Conservation (phyloP, 37 sponge, comb jelly and placozoan species). For the Aplysina aerophoba region DNA sequence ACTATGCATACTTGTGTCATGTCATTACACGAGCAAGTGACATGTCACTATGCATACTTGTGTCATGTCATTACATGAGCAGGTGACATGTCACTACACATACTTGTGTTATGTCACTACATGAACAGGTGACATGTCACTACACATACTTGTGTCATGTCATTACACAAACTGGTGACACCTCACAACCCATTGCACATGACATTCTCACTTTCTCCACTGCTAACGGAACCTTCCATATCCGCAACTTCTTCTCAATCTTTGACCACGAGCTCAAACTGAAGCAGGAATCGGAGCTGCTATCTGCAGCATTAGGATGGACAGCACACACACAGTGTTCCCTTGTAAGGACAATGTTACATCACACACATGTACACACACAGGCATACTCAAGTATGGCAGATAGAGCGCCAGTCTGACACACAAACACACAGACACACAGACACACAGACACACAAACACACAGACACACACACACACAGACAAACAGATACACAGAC, state of each 20-base stretch:
- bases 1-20: too few relatives aligned
- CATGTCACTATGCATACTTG: too few relatives aligned
- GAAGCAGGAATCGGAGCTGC: background rate
- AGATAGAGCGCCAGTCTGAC: too few relatives aligned
- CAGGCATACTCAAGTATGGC: background rate
- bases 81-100: too few relatives aligned
- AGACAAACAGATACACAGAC: too few relatives aligned
- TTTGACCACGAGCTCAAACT: conserved; percentile 16
- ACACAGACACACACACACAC: background rate
- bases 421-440: conserved; percentile 1
- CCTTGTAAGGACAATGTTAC: background rate
- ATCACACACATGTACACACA: background rate
- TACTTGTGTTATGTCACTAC: too few relatives aligned
- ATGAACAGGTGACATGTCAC: too few relatives aligned
- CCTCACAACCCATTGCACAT: background rate
- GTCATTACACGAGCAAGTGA: too few relatives aligned
- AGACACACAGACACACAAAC: background rate
- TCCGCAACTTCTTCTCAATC: conserved; percentile 5
- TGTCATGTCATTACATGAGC: too few relatives aligned
- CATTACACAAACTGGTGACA: too few relatives aligned
- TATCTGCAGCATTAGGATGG: background rate
- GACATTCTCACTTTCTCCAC: conserved; percentile 12
- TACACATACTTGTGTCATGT: too few relatives aligned
- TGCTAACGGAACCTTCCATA: conserved; percentile 13
- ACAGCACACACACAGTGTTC: background rate